A percentile compares a stretch with the other conserved stretches of the same genome.
Evolutionary conservation across 2,888 invertebrate species (phyloP).

Genomic region (Oscheius sp.): DNA sequence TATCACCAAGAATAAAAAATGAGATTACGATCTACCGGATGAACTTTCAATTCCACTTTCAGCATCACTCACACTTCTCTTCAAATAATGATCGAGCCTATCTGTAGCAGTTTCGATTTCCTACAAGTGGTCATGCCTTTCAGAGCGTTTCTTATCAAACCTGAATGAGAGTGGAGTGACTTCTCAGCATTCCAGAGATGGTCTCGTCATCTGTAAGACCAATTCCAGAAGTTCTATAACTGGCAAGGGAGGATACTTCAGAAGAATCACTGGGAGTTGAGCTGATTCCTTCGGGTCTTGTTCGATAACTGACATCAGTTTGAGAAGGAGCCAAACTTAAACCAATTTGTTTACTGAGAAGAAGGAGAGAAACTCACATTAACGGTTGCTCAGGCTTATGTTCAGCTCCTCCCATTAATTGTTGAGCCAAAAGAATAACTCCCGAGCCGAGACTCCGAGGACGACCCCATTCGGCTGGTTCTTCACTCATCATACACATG

Average conservation of each 20-base stretch:
- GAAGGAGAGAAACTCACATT: neutral
- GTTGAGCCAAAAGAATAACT: constrained; percentile 65
- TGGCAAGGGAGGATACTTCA: constrained; percentile 50
- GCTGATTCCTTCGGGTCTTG: constrained; percentile 39
- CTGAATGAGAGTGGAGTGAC: constrained; percentile 52
- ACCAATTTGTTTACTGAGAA: neutral
- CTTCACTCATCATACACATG: constrained; percentile 52
- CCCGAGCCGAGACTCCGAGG: constrained; percentile 49
- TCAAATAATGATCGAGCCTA: constrained; percentile 44
- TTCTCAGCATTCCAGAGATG: constrained; percentile 51
- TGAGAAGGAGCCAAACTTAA: constrained; percentile 33
- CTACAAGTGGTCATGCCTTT: constrained; percentile 29
- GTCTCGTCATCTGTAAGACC: constrained; percentile 44
- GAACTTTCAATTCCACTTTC: constrained; percentile 25
- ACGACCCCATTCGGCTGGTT: constrained; percentile 36
- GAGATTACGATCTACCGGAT: constrained; percentile 4
- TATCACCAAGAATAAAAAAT: neutral
- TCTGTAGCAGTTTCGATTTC: constrained; percentile 53
- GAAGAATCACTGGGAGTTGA: constrained; percentile 35
- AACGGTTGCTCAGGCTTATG: constrained; percentile 12
- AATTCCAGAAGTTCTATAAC: constrained; percentile 33
- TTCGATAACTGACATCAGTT: constrained; percentile 44
- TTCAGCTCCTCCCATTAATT: constrained; percentile 54
- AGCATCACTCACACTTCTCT: constrained; percentile 37
- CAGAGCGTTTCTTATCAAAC: constrained; percentile 8